A percentile compares a stretch with the other conserved stretches of the same genome.
phyloP scores from a whole-genome alignment of 1,140 invertebrate species.

The Camponotus pennsylvanicus region DNA sequence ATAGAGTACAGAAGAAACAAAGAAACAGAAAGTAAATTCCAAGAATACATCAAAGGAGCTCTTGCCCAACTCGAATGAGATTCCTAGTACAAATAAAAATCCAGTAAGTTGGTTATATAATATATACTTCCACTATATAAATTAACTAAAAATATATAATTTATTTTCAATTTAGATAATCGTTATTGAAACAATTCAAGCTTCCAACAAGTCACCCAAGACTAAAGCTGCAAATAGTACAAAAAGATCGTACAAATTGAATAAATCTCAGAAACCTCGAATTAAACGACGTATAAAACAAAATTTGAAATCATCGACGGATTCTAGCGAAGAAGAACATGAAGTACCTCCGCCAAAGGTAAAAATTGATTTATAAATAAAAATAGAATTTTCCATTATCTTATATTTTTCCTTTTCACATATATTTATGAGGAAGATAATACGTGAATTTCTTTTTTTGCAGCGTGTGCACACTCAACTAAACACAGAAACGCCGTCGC shows the following conservation, averaged over 20 bases:
- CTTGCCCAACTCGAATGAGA: neutral
- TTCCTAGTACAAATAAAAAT: neutral
- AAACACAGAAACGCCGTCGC: neutral
- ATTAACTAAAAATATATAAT: neutral
- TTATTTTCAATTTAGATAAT: slow-evolving; percentile 16
- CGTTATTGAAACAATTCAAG: neutral
- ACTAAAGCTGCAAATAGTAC: neutral
- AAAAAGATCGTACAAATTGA: neutral
- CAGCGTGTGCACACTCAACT: neutral
- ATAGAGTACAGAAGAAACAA: neutral
- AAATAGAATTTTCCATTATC: neutral
- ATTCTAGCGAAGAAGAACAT: slow-evolving; percentile 17
- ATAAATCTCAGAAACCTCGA: neutral
- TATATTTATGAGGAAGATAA: neutral
- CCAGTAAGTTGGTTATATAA: slow-evolving; percentile 6
- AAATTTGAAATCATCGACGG: neutral
- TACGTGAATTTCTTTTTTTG: neutral
- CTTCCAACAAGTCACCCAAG: neutral
- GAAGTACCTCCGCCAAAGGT: neutral
- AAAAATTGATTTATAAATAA: neutral
- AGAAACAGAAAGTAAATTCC: neutral
- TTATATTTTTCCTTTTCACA: neutral
- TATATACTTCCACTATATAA: neutral
- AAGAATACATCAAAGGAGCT: neutral
- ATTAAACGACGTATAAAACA: neutral